Conservation (phyloP, 2,888 invertebrate genomes). For the Calliphora vomitoria region DNA sequence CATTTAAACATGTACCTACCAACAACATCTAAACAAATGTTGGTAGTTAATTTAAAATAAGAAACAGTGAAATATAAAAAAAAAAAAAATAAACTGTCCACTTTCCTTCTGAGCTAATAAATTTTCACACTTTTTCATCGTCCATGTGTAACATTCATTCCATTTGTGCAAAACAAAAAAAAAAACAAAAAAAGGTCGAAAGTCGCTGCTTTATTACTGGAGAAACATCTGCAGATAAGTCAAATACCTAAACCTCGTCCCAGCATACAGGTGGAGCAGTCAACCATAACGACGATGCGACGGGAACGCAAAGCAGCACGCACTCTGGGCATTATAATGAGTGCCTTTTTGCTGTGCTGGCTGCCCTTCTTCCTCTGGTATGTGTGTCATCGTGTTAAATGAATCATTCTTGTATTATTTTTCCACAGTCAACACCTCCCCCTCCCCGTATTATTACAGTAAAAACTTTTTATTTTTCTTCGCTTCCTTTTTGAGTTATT, state of each 20-base stretch:
- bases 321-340: constrained; percentile 98
- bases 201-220: constrained; percentile 93
- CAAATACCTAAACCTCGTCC: constrained; percentile 91
- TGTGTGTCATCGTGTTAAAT: constrained; percentile 77
- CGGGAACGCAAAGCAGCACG: constrained; percentile 95
- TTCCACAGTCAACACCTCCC: too few species aligned
- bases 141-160: constrained; percentile 23
- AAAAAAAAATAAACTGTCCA: constrained; percentile 38
- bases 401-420: neutral
- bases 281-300: constrained; percentile 94
- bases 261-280: constrained; percentile 89
- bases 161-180: constrained; percentile 17
- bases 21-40: constrained; percentile 15
- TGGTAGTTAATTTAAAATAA: constrained; percentile 54
- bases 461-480: neutral
- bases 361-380: constrained; percentile 97
- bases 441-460: neutral
- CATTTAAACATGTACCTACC: neutral
- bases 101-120: constrained; percentile 63
- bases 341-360: constrained; percentile 97
- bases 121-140: constrained; percentile 59
- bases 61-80: constrained; percentile 1
- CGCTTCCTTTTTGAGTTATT: neutral
- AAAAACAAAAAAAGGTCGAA: constrained; percentile 88
- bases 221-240: constrained; percentile 95